Evolutionary conservation across 2,113 vertebrate genomes (phyloP), one percentile per base, ranked within the genome.

Genomic region (Rhinogobius similis): DNA sequence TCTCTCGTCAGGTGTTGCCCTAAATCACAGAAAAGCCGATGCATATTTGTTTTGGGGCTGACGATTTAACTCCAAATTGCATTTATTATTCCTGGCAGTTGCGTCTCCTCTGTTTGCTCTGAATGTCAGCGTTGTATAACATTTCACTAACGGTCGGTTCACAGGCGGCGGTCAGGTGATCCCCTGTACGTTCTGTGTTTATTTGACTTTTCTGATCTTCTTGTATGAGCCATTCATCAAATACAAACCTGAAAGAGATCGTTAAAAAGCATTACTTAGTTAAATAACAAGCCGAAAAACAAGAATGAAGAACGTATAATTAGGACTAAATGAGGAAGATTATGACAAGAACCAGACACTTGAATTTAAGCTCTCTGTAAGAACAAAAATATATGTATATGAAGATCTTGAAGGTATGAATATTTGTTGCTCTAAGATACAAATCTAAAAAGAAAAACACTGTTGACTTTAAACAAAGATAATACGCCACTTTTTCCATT

Each of bases 51-150:
- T 59, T 24, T 81, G 55, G 62, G 72, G 73, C 74, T n/a, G 11
- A 32, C 75, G 72, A 73, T 77, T 75, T 62, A 44, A 68, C 14
- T 4, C 55, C 29, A 46, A 70, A 71, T 71, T 78, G 65, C 29
- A 74, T 73, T 77, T 85, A 56, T 85, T 87, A 66, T 78, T 71
- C 10, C 77, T 77, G 77, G 65, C 77, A 36, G 68, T 69, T 11
- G 41, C 14, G 23, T 23, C 50, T 59, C 62, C 53, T 29, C 73
- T 70, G 68, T 76, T 84, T 82, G 44, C 72, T 59, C 29, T 29
- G 52, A 16, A 61, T 78, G 32, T 73, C 62, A 80, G 67, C 61
- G 70, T 64, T 52, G 65, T 77, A 53, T 70, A 75, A 32, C 73
- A 70, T 76, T 53, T 23, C 67, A 24, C 52, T 24, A 21, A 63